These are phyloP conservation scores for Oreortyx pictus DNA, from an alignment of 2,797 vertebrate species.

Conservation along the genomic window DNA sequence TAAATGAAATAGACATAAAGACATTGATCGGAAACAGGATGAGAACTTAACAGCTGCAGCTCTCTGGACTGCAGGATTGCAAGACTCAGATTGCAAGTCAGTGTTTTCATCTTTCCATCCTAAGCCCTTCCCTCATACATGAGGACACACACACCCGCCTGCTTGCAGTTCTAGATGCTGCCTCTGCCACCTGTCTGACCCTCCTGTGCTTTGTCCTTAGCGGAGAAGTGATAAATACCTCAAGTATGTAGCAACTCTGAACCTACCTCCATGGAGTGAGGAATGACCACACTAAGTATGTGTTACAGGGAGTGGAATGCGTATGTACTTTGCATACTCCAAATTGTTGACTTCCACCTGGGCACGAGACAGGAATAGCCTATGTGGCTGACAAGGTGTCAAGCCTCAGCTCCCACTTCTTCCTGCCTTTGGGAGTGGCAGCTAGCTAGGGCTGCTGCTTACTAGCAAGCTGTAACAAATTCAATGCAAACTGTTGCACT, in stretches of 20 bases:
- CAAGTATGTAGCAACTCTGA: constrained; percentile 28
- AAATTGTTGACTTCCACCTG: constrained; percentile 21
- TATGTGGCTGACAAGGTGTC: not conserved
- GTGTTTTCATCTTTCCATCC: not conserved
- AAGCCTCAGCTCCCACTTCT: not conserved
- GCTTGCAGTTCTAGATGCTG: not conserved
- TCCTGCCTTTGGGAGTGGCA: not conserved
- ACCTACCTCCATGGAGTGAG: not conserved
- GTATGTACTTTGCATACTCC: not conserved
- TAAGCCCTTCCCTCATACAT: not conserved
- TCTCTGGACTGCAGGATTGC: not conserved
- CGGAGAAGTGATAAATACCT: not conserved
- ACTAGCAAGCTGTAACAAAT: not conserved
- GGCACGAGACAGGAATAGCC: not conserved
- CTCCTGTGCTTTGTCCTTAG: not conserved
- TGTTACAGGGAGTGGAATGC: constrained; percentile 14
- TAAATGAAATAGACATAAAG: not conserved
- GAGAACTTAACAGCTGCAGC: not conserved
- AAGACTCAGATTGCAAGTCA: not conserved
- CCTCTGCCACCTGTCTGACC: not conserved
- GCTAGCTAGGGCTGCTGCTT: not conserved
- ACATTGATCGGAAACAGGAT: not conserved
- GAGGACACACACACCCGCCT: not conserved
- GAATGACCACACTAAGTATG: not conserved
- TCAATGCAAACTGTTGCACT: not conserved